Evolutionary conservation across 2,888 invertebrate genomes (phyloP), one percentile per base, ranked within the genome.

Genomic region (Leptinotarsa juncta): DNA sequence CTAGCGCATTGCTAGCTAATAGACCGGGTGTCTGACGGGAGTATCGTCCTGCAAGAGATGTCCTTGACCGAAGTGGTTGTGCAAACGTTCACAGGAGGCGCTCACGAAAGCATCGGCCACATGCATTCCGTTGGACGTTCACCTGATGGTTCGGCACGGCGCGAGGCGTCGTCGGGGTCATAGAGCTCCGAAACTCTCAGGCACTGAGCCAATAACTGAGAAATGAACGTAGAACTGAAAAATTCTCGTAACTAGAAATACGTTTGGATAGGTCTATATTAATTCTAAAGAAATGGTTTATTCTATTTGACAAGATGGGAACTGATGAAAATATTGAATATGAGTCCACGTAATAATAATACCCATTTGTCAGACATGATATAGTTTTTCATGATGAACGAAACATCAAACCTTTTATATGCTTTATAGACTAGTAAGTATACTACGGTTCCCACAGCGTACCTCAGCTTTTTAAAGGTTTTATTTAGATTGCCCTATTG

Each of bases 31-130:
- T 57, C 57, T 69, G 67, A 7, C 51, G 70, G 50, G 70, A 60
- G 70, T 70, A 70, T 70, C 62, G 70, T 70, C 70, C 70, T 70
- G 57, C 60, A 57, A 57, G 65, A 51, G 50, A 32, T 71, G 71
- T 71, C 71, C 71, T 71, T 71, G 71, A 71, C 71, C 71, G 57
- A 57, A 57, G 57, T 57, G 26, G 23, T 57, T 57, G 57, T 57
- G 71, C 62, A 49, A 57, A 18, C 48, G 57, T 57, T 23, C 49
- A 32, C 53, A 69, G 60, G 70, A 18, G 57, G 57, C 57, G 57
- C 57, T 57, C 14, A 57, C 14, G 2, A 20, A 57, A 20, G 23
- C 57, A 57, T 57, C 57, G 57, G 57, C 57, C 23, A 57, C 57
- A 15, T 14, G 20, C 57, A 57, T 57, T 57, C 57, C 57, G 57